These are phyloP conservation scores for Atta cephalotes DNA, from an alignment of 1,140 invertebrate species.

Conservation along the genomic window DNA sequence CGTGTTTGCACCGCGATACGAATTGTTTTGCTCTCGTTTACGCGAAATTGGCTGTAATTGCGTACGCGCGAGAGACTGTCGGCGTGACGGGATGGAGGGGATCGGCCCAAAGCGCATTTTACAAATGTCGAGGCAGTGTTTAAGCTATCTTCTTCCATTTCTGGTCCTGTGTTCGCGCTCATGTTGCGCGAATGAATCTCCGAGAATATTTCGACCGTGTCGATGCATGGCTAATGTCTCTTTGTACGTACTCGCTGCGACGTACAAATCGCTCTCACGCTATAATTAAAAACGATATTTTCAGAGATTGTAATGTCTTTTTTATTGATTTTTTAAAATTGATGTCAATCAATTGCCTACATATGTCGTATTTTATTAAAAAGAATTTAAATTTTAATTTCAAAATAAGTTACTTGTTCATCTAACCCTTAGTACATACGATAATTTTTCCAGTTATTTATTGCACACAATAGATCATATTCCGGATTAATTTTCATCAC, in stretches of 20 bases:
- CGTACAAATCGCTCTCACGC: conserved; percentile 34
- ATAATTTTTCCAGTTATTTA: too few relatives aligned
- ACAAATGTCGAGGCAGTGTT: conserved; percentile 63
- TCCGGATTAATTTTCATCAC: too few relatives aligned
- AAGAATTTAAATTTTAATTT: conserved; percentile 4
- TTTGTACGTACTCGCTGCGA: background rate
- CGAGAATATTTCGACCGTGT: conserved; percentile 60
- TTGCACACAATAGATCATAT: too few relatives aligned
- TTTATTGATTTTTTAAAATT: conserved; percentile 1
- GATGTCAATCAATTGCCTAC: background rate
- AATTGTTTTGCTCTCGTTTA: conserved; percentile 79
- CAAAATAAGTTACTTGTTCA: too few relatives aligned
- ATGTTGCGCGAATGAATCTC: conserved; percentile 33
- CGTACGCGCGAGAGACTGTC: conserved; percentile 64
- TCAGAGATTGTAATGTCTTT: background rate
- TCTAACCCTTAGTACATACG: background rate
- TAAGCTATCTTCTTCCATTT: conserved; percentile 55
- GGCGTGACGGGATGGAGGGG: conserved; percentile 8
- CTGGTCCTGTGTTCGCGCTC: conserved; percentile 43
- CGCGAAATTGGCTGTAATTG: conserved; percentile 81
- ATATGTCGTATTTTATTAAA: background rate
- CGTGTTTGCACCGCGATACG: conserved; percentile 72
- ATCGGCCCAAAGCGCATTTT: conserved; percentile 61
- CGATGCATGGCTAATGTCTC: conserved; percentile 58
- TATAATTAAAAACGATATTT: conserved; percentile 11